Evolutionary conservation across 2,113 vertebrate species (phyloP), one percentile per base, ranked within the genome.

Genomic region (Anguilla rostrata): DNA sequence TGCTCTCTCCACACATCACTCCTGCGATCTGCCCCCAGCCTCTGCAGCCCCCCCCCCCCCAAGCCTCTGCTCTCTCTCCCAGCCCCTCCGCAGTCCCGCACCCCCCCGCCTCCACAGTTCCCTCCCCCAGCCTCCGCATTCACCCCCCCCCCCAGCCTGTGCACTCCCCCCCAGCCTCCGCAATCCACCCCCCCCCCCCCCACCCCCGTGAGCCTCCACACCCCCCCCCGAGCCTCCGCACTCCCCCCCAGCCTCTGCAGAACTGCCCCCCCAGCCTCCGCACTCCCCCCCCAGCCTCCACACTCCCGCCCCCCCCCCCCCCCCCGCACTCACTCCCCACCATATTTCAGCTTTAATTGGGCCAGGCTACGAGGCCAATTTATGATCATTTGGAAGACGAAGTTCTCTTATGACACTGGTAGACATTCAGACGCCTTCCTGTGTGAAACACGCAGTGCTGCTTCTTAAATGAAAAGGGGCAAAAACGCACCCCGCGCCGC

Each of bases 301-400:
- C 43, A 1, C 43, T 2, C 4, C 43, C n/a, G 3, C 22, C 18
- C 18, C 43, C 5, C 43, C 34, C 1, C 34, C 18, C 18, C 57
- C 18, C 57, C 12, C 18, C 63, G 83, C n/a, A 14, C 8, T n/a
- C 53, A 2, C 15, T 41, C 15, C 29, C 63, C 39, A 22, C 83
- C 57, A 63, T 63, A 84, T 84, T 22, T 84, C 81, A 49, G n/a
- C 53, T 66, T 18, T 40, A 40, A 84, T 84, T 63, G 57, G 57
- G 57, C 41, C 49, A 2, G 29, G 34, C 26, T 60, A 39, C 39
- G 39, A 83, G 49, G 49, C 26, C 83, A 43, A 82, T 82, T 82
- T 56, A 46, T 29, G 81, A 82, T 26, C 53, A 82, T 41, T 49
- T 82, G 41, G 43, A 49, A 82, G 15, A 49, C 41, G 53, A 46